A percentile compares a stretch with the other conserved stretches of the same genome.
Evolutionary conservation across 2,113 vertebrate species (phyloP).

Genomic region (Pagrus major): DNA sequence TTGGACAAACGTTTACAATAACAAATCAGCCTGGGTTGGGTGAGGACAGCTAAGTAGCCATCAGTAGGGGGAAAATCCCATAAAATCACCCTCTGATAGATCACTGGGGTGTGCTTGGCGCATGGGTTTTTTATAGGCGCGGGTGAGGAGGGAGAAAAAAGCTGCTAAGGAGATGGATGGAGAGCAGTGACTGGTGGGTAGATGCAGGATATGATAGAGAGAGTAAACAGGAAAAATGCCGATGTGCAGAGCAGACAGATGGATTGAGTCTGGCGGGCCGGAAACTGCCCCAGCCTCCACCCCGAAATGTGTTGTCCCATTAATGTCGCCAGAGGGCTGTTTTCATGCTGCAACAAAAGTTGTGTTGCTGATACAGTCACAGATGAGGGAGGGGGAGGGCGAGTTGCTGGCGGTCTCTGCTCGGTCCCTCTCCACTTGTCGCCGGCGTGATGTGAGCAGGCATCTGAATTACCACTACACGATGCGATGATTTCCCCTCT

Average conservation of each 20-base stretch:
- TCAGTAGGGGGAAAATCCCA: conserved; percentile 57
- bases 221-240: conserved; percentile 65
- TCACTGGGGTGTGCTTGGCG: conserved; percentile 59
- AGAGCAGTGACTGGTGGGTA: conserved; percentile 52
- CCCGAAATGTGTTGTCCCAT: conserved; percentile 60
- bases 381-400: conserved; percentile 3
- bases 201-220: conserved; percentile 71
- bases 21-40: conserved; percentile 53
- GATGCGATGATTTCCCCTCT: conserved; percentile 53
- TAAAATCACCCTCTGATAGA: conserved; percentile 76
- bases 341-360: conserved; percentile 45
- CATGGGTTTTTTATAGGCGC: conserved; percentile 58
- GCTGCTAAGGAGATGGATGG: conserved; percentile 69
- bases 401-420: conserved; percentile 14
- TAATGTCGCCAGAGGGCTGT: conserved; percentile 53
- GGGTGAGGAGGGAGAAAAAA: background rate
- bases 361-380: conserved; percentile 14
- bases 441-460: conserved; percentile 34
- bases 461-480: conserved; percentile 40
- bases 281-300: conserved; percentile 53
- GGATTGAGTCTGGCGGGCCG: conserved; percentile 64
- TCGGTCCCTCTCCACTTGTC: conserved; percentile 36
- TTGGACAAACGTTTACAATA: conserved; percentile 73
- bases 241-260: conserved; percentile 67
- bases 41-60: conserved; percentile 71